Conservation (phyloP, 35 echinoderm and acorn worm species). For the Patiria miniata region DNA sequence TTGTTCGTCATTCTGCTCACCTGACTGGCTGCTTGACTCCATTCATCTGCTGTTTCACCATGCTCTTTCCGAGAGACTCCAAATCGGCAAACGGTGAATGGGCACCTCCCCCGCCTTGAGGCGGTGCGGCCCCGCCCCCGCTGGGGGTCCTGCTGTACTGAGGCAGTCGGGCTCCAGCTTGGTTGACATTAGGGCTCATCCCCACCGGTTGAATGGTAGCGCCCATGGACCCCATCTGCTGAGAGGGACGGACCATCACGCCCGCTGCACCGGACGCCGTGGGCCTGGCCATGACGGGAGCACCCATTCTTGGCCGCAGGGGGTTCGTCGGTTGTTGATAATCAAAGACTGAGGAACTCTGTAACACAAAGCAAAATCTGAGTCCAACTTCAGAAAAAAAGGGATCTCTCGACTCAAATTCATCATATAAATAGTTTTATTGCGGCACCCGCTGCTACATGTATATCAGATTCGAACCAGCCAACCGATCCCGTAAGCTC, state of each 20-base stretch:
- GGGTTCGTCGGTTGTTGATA: not conserved
- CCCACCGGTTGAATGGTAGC: not conserved
- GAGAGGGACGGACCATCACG: conserved; percentile 33
- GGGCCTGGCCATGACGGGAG: conserved; percentile 3
- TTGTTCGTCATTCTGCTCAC: not conserved
- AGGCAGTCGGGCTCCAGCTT: not conserved
- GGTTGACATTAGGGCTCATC: not conserved
- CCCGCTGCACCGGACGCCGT: conserved; percentile 8
- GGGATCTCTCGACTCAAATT: too few species aligned
- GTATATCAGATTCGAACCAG: too few species aligned
- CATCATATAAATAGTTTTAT: too few species aligned
- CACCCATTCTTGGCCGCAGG: not conserved
- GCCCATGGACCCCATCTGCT: not conserved
- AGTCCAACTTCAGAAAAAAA: too few species aligned
- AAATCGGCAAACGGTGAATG: conserved; percentile 67
- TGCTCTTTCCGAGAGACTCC: conserved; percentile 64
- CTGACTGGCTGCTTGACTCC: conserved; percentile 26
- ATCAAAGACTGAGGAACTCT: not conserved
- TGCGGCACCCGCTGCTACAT: too few species aligned
- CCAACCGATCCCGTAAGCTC: too few species aligned
- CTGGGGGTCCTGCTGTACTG: not conserved
- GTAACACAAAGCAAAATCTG: not conserved
- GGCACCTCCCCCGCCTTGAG: not conserved
- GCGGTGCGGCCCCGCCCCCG: not conserved
- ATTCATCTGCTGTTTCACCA: conserved; percentile 60